phyloP scores from a whole-genome alignment of 37 sponge, comb jelly and placozoan genomes.

The Ianthella basta region DNA sequence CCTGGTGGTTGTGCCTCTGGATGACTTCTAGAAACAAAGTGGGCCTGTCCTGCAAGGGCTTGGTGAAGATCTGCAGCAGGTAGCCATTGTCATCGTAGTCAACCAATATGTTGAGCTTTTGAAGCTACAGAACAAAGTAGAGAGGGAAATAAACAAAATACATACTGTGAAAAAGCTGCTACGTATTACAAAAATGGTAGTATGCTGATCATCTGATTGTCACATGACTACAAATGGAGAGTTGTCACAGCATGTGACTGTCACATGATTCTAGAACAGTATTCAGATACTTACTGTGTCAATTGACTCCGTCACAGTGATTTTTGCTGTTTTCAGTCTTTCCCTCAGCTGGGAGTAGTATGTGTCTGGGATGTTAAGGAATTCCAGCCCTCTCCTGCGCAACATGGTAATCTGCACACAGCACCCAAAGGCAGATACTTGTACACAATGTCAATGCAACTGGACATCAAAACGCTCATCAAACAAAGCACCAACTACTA shows the following conservation, averaged over 20 bases:
- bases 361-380: constrained; percentile 83
- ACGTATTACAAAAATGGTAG: too few species aligned
- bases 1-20: constrained; percentile 93
- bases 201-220: too few species aligned
- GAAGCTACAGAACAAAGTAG: constrained; percentile 62
- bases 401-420: constrained; percentile 78
- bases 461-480: background rate
- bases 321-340: constrained; percentile 77
- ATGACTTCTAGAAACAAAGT: constrained; percentile 97
- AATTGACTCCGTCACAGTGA: constrained; percentile 78
- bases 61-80: constrained; percentile 98
- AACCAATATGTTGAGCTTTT: constrained; percentile 89
- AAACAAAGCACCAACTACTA: too few species aligned
- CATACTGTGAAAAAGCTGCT: background rate
- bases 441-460: background rate
- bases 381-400: constrained; percentile 83
- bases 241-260: too few species aligned
- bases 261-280: too few species aligned
- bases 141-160: background rate
- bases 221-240: too few species aligned
- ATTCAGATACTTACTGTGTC: constrained; percentile 59
- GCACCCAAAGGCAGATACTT: background rate
- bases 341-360: constrained; percentile 90
- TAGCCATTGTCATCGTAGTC: constrained; percentile 99
- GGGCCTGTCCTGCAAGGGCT: constrained; percentile 97